Conservation (phyloP, 1,140 invertebrate species). For the Adelges cooleyi region DNA sequence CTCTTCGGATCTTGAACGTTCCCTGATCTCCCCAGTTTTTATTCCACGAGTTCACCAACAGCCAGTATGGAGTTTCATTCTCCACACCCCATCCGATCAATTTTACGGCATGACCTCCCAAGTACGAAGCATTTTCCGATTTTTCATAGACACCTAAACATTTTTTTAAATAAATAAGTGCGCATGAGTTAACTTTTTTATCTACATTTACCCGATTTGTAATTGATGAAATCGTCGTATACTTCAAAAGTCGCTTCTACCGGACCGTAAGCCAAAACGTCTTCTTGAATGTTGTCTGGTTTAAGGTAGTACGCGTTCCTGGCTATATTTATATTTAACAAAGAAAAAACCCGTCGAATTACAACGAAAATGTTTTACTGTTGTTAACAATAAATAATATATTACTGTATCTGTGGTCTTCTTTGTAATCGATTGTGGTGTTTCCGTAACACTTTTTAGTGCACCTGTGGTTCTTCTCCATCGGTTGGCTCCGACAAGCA, state of each 20-base stretch:
- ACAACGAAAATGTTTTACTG: too few relatives aligned
- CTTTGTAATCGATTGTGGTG: not conserved
- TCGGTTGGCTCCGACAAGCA: not conserved
- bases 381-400: too few relatives aligned
- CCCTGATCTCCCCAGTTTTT: slow-evolving; percentile 74
- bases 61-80: slow-evolving; percentile 60
- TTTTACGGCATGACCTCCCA: slow-evolving; percentile 82
- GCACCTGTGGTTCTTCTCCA: not conserved
- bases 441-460: slow-evolving; percentile 1
- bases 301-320: slow-evolving; percentile 3
- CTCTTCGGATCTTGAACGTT: slow-evolving; percentile 77
- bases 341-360: too few relatives aligned
- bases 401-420: not conserved
- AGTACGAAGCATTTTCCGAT: slow-evolving; percentile 47
- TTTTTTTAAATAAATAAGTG: too few relatives aligned
- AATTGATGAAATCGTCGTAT: slow-evolving; percentile 31
- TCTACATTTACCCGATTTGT: slow-evolving; percentile 32
- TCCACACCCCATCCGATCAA: slow-evolving; percentile 61
- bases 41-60: slow-evolving; percentile 87
- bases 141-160: not conserved
- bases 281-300: slow-evolving; percentile 4
- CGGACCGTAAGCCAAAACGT: slow-evolving; percentile 31
- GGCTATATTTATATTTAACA: slow-evolving; percentile 1
- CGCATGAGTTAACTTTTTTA: too few relatives aligned
- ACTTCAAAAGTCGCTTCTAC: slow-evolving; percentile 31